Conservation (phyloP, 2,888 invertebrate species). For the Sussaba pulchella region DNA sequence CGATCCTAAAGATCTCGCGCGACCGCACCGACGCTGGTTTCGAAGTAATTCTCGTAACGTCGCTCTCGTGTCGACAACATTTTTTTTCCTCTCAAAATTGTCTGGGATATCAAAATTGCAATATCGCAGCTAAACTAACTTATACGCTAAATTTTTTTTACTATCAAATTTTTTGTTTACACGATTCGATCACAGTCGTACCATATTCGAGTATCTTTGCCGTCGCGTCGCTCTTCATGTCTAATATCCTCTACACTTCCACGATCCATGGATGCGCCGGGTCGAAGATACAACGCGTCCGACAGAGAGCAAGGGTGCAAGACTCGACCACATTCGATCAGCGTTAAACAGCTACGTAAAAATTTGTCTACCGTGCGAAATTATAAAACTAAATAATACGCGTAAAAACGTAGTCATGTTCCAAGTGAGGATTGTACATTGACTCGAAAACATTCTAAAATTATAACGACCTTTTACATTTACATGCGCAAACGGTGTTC, state of each 20-base stretch:
- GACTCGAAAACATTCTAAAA: slow-evolving; percentile 42
- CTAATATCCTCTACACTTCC: slow-evolving; percentile 59
- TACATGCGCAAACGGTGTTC: slow-evolving; percentile 36
- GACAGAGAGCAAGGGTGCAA: not conserved
- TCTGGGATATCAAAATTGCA: not conserved
- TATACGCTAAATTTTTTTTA: not conserved
- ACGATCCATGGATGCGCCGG: slow-evolving; percentile 56
- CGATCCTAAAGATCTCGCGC: slow-evolving; percentile 43
- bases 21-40: slow-evolving; percentile 71
- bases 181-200: slow-evolving; percentile 5
- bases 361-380: not conserved
- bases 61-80: not conserved
- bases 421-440: slow-evolving; percentile 36
- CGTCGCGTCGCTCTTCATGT: slow-evolving; percentile 48
- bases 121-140: not conserved
- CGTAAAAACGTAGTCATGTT: slow-evolving; percentile 45
- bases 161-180: not conserved
- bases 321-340: not conserved
- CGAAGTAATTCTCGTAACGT: slow-evolving; percentile 70
- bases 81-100: not conserved
- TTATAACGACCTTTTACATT: slow-evolving; percentile 28
- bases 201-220: slow-evolving; percentile 23
- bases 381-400: not conserved
- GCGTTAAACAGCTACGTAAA: not conserved
- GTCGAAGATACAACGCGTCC: slow-evolving; percentile 9